Evolutionary conservation across 2,888 invertebrate genomes (phyloP).

Genomic region (Lasiommata megera): DNA sequence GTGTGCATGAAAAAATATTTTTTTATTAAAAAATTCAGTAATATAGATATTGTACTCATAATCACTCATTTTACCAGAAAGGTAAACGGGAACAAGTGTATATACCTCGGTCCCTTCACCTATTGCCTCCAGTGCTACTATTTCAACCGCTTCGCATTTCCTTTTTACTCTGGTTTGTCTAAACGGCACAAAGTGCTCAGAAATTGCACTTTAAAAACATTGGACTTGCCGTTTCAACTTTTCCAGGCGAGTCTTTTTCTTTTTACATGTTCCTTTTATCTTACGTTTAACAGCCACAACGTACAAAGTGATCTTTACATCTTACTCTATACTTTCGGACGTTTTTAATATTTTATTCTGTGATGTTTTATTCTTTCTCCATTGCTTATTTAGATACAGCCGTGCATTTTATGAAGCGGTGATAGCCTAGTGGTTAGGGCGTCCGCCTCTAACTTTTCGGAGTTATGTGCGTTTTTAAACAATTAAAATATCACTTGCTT

Average conservation of each 20-base stretch:
- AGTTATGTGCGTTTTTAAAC: too few species aligned
- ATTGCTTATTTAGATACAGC: too few species aligned
- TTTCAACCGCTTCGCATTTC: slow-evolving; percentile 26
- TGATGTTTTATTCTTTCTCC: not conserved
- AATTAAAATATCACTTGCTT: too few species aligned
- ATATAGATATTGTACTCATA: not conserved
- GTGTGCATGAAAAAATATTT: too few species aligned
- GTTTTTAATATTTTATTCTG: not conserved
- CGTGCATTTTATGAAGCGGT: too few species aligned
- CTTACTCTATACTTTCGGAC: not conserved
- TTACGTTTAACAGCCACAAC: slow-evolving; percentile 3
- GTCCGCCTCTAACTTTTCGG: too few species aligned
- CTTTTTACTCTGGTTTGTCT: slow-evolving; percentile 21
- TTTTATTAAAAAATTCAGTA: too few species aligned
- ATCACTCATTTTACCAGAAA: slow-evolving; percentile 11
- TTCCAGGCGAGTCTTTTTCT: slow-evolving; percentile 10
- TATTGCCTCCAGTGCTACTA: slow-evolving; percentile 28
- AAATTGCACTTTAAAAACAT: slow-evolving; percentile 25
- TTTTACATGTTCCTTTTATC: slow-evolving; percentile 14
- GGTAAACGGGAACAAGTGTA: slow-evolving; percentile 35
- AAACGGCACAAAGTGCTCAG: slow-evolving; percentile 26
- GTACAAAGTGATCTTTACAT: slow-evolving; percentile 1
- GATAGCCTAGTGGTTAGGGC: too few species aligned
- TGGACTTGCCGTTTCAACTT: slow-evolving; percentile 19
- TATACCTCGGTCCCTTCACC: slow-evolving; percentile 30